Evolutionary conservation across 1,140 invertebrate species (phyloP), one percentile per base, ranked within the genome.

Genomic region (Lepidurus arcticus): DNA sequence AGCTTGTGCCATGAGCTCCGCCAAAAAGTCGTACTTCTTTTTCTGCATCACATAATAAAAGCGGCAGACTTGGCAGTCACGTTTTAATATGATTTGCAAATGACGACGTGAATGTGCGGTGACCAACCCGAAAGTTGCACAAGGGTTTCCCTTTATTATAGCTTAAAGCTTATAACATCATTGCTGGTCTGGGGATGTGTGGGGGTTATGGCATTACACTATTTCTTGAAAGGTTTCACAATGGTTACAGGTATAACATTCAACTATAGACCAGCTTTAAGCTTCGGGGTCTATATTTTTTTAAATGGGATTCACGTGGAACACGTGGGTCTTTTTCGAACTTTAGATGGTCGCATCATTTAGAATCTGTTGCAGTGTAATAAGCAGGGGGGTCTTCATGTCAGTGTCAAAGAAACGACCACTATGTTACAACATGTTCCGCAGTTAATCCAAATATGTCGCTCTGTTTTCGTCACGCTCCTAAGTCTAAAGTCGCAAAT

Each of bases 41-140:
- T 34, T 34, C 34, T 34, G 34, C 34, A 16, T 65, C 21, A 21
- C 16, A 13, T 65, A 21, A 65, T 16, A 65, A 65, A 65, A 65
- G 21, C 1, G 7, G 7, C 53, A 7, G 8, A 65, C 53, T 65
- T 65, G 53, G 53, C 16, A 65, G 53, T 21, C 53, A 65, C 53
- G 53, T 65, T 65, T 65, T 65, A 65, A 65, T 65, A 65, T 65
- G 53, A 65, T 65, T 65, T 65, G 53, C 53, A 65, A 65, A 65
- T 65, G 34, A 34, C 4, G 53, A 65, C 53, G 53, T 65, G 53
- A 65, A 65, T 21, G 53, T 13, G 21, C 21, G 21, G 53, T 16
- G 53, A 65, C 21, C 16, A 65, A 13, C 53, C 16, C 16, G 21
- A 65, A 21, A 65, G 21, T n/a, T 65, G 53, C 6, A 65, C 21